Evolutionary conservation across 1,140 invertebrate species (phyloP).

Genomic region (Bombus polaris): DNA sequence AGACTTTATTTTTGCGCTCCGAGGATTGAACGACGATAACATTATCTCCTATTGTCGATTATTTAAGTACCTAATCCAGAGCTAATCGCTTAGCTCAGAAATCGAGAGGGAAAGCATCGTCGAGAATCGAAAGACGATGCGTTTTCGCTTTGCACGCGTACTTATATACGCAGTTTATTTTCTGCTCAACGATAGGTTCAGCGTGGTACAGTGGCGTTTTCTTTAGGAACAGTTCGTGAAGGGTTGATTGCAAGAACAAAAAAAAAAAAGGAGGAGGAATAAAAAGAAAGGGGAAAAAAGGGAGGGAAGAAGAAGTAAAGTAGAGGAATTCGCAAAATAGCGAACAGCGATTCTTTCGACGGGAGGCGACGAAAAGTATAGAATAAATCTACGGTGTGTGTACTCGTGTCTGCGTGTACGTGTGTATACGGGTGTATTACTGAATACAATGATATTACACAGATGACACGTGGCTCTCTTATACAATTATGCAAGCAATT

Average conservation of each 20-base stretch:
- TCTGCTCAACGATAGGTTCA: slow-evolving; percentile 38
- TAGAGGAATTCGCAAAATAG: not conserved
- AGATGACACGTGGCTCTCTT: slow-evolving; percentile 41
- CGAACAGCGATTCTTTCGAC: slow-evolving; percentile 18
- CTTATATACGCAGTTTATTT: not conserved
- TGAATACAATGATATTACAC: slow-evolving; percentile 39
- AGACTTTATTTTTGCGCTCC: not conserved
- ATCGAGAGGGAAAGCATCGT: not conserved
- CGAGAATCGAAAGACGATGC: not conserved
- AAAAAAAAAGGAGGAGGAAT: not conserved
- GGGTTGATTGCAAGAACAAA: slow-evolving; percentile 11
- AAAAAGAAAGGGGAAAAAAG: not conserved
- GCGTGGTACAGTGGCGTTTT: slow-evolving; percentile 29
- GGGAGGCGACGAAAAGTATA: slow-evolving; percentile 22
- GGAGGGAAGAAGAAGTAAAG: not conserved
- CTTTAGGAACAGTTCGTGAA: slow-evolving; percentile 48
- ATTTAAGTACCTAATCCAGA: slow-evolving; percentile 27
- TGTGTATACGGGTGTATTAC: slow-evolving; percentile 1
- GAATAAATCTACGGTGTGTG: slow-evolving; percentile 7
- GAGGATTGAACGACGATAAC: slow-evolving; percentile 9
- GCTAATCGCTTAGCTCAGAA: not conserved
- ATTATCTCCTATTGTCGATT: slow-evolving; percentile 26
- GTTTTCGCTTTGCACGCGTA: not conserved
- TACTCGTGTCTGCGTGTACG: not conserved
- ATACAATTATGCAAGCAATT: slow-evolving; percentile 57